Evolutionary conservation across 2,888 invertebrate species (phyloP), one percentile per base, ranked within the genome.

Genomic region (Crioceris asparagi): DNA sequence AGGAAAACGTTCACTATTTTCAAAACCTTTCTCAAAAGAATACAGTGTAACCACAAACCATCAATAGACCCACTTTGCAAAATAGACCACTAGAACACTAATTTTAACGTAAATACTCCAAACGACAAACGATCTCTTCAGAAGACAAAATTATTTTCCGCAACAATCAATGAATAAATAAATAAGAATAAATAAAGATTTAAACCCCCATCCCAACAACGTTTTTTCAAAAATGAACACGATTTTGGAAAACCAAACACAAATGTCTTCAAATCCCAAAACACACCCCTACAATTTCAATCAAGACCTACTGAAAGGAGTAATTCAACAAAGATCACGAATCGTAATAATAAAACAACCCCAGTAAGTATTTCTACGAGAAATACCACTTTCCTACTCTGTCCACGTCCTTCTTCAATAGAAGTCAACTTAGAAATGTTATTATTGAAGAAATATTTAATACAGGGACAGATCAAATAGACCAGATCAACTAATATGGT

Each of bases 1-100:
- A 32, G 14, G 32, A 39, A 23, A 35, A 39, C 32, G 21, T 15
- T n/a, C 29, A 27, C 4, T 17, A 36, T 30, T 31, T 30, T 18
- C 31, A 36, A 23, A 32, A 33, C 19, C 11, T 8, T 15, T 19
- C n/a, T 16, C 26, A 4, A 26, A 33, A 19, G n/a, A n/a, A n/a
- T n/a, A n/a, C n/a, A n/a, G n/a, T n/a, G n/a, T n/a, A n/a, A n/a
- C n/a, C n/a, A n/a, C n/a, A 32, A 17, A 7, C 16, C 6, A 11
- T 17, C 14, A 6, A 11, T 15, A 17, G 17, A 31, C 16, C 31
- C 16, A 31, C n/a, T n/a, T n/a, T n/a, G n/a, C n/a, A n/a, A n/a
- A n/a, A n/a, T n/a, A n/a, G n/a, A n/a, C n/a, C n/a, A n/a, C 3
- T 12, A n/a, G n/a, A 12, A 29, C 10, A n/a, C 12, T 12, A 12